These are phyloP conservation scores for Lycaon pictus DNA, from an alignment of 2,113 vertebrate genomes.

Conservation along the genomic window DNA sequence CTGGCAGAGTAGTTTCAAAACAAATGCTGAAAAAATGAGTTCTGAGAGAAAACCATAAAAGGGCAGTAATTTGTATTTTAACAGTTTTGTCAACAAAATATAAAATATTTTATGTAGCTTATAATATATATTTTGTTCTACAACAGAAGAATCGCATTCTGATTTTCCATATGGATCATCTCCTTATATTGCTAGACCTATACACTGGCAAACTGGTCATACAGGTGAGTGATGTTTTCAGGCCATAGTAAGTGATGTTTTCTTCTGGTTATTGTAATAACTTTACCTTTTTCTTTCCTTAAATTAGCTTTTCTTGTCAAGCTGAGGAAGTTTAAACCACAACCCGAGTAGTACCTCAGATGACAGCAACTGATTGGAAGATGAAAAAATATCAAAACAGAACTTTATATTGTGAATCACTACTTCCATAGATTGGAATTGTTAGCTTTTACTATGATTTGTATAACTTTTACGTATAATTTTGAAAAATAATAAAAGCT, in stretches of 20 bases:
- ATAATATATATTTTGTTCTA: conserved; percentile 63
- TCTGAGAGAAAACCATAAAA: background rate
- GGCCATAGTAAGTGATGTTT: conserved; percentile 35
- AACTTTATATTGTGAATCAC: conserved; percentile 75
- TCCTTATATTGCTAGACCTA: conserved; percentile 92
- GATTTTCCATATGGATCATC: conserved; percentile 80
- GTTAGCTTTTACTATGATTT: conserved; percentile 75
- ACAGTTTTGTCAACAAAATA: conserved; percentile 61
- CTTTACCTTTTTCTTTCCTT: conserved; percentile 67
- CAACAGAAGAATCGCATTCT: conserved; percentile 76
- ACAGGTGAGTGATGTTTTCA: conserved; percentile 89
- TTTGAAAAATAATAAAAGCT: conserved; percentile 58
- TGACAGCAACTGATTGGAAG: conserved; percentile 68
- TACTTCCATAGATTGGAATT: conserved; percentile 74
- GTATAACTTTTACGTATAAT: conserved; percentile 54
- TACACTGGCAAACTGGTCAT: conserved; percentile 90
- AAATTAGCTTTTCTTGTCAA: conserved; percentile 95
- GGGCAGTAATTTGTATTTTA: conserved; percentile 57
- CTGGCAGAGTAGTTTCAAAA: conserved; percentile 57
- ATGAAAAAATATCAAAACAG: conserved; percentile 67
- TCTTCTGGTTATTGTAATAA: conserved; percentile 74
- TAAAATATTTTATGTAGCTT: conserved; percentile 47
- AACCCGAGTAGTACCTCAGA: conserved; percentile 67
- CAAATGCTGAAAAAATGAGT: background rate
- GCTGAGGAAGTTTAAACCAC: conserved; percentile 90